These are phyloP conservation scores for Trichogramma pretiosum DNA, from an alignment of 1,140 invertebrate species.

Conservation along the genomic window DNA sequence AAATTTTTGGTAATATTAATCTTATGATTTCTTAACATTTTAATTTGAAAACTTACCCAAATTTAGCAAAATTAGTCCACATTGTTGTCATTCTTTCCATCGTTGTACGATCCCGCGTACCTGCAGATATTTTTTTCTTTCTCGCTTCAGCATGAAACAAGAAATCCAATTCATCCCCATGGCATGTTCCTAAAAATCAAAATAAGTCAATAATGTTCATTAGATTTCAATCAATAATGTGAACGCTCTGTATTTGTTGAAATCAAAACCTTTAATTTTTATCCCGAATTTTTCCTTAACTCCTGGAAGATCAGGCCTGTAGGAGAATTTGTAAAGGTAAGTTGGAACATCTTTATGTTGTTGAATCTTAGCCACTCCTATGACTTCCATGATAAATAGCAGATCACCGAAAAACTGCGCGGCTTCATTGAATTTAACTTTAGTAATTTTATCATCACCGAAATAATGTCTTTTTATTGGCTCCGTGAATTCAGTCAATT, in stretches of 20 bases:
- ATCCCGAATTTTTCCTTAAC: slow-evolving; percentile 5
- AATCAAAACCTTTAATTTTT: slow-evolving; percentile 23
- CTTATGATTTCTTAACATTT: background rate
- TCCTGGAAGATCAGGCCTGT: slow-evolving; percentile 15
- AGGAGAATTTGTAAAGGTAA: slow-evolving; percentile 44
- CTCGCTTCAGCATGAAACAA: slow-evolving; percentile 21
- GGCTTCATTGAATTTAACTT: slow-evolving; percentile 25
- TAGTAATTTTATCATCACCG: slow-evolving; percentile 29
- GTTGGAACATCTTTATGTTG: slow-evolving; percentile 27
- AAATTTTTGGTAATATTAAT: background rate
- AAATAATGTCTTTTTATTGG: slow-evolving; percentile 45
- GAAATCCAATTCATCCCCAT: slow-evolving; percentile 25
- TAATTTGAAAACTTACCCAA: slow-evolving; percentile 21
- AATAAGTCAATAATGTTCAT: no score
- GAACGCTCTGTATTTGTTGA: no score
- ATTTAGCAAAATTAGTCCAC: slow-evolving; percentile 44
- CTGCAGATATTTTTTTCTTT: slow-evolving; percentile 8
- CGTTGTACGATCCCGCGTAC: slow-evolving; percentile 23
- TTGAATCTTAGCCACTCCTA: slow-evolving; percentile 36
- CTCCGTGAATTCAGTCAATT: slow-evolving; percentile 26
- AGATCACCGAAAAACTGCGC: slow-evolving; percentile 39
- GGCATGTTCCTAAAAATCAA: slow-evolving; percentile 27
- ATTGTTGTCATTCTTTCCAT: slow-evolving; percentile 31
- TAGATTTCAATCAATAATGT: no score
- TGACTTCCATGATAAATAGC: slow-evolving; percentile 34